Percentiles rank a stretch among this genome's conserved stretches.
These are phyloP conservation scores for Andinoacara biseriatus DNA, from an alignment of 2,113 vertebrate genomes.

Conservation along the genomic window DNA sequence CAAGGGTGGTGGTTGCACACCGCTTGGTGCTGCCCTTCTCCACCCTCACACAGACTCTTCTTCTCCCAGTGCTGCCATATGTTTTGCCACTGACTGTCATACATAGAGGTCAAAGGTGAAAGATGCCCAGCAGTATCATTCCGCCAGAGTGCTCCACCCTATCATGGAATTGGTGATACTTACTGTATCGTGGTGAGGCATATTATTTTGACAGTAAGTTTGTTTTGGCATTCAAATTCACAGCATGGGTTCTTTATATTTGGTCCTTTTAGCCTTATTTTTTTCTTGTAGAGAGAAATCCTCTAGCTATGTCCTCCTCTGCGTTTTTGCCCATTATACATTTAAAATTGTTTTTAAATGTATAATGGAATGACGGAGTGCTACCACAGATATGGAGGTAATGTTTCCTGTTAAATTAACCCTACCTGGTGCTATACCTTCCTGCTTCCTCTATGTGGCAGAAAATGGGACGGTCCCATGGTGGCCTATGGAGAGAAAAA, in stretches of 20 bases:
- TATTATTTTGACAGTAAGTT: slow-evolving; percentile 32
- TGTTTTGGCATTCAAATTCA: slow-evolving; percentile 33
- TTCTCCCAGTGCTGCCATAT: slow-evolving; percentile 36
- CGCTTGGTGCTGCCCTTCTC: slow-evolving; percentile 32
- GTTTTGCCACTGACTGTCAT: slow-evolving; percentile 51
- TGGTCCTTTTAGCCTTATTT: not conserved
- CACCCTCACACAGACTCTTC: slow-evolving; percentile 10
- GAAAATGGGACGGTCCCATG: slow-evolving; percentile 24
- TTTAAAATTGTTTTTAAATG: not conserved
- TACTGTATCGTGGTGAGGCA: slow-evolving; percentile 26
- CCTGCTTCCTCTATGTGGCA: slow-evolving; percentile 51
- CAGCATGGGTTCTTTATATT: slow-evolving; percentile 1
- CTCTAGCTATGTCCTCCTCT: not conserved
- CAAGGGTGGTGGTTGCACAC: slow-evolving; percentile 17
- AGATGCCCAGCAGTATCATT: slow-evolving; percentile 55
- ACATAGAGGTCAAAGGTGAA: slow-evolving; percentile 58
- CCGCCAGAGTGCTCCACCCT: slow-evolving; percentile 60
- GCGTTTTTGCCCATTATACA: not conserved
- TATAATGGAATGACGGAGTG: slow-evolving; percentile 18
- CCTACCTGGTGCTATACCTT: slow-evolving; percentile 3
- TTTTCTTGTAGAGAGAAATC: not conserved
- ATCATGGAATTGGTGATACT: slow-evolving; percentile 51
- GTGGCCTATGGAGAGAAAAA: slow-evolving; percentile 53
- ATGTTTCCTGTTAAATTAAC: slow-evolving; percentile 55
- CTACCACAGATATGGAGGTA: slow-evolving; percentile 22